These are phyloP conservation scores for Pseudochirops cupreus DNA, from an alignment of 2,797 vertebrate genomes.

Conservation along the genomic window DNA sequence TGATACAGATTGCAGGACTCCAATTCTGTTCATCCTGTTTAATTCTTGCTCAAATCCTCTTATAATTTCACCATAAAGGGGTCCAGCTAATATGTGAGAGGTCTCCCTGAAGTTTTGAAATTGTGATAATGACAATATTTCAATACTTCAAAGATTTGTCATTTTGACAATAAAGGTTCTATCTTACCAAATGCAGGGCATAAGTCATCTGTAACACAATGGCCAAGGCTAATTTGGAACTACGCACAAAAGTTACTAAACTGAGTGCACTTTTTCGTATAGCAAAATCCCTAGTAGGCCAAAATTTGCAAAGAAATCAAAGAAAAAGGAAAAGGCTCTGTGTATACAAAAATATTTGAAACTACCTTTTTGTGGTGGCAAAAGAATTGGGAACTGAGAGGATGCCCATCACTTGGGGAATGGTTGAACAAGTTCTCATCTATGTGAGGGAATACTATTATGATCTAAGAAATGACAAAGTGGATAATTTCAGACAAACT, in stretches of 20 bases:
- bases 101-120: background rate
- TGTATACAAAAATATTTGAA: background rate
- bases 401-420: background rate
- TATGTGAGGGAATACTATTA: background rate
- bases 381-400: background rate
- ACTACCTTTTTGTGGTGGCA: background rate
- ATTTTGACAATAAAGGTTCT: background rate
- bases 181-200: background rate
- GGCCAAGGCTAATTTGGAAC: background rate
- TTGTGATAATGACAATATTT: background rate
- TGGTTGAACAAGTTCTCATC: background rate
- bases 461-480: background rate
- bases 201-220: background rate
- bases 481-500: background rate
- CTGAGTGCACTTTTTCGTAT: background rate
- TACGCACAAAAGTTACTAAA: background rate
- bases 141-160: background rate
- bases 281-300: background rate
- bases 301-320: background rate
- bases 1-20: background rate
- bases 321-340: background rate
- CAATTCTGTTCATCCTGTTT: background rate
- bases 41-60: background rate
- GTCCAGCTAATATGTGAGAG: background rate
- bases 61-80: background rate